phyloP scores from a whole-genome alignment of 2,797 vertebrate genomes.

The Sebastes taczanowskii region DNA sequence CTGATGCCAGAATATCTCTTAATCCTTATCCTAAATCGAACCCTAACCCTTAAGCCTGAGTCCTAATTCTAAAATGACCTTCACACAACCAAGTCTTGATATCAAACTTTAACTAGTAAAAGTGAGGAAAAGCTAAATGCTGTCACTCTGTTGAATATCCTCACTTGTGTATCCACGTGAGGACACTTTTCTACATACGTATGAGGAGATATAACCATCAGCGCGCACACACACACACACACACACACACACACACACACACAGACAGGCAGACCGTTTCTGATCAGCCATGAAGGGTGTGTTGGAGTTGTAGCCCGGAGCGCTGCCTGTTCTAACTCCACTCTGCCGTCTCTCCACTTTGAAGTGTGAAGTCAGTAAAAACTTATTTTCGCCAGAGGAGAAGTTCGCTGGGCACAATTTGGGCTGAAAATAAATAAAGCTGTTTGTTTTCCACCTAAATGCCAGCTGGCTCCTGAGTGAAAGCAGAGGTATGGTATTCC shows the following conservation, averaged over 20 bases:
- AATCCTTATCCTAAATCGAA: neutral
- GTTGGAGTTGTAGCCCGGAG: slow-evolving; percentile 39
- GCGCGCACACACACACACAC: neutral
- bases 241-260: slow-evolving; percentile 2
- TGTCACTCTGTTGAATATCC: neutral
- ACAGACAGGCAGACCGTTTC: neutral
- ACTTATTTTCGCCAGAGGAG: slow-evolving; percentile 33
- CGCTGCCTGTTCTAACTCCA: slow-evolving; percentile 41
- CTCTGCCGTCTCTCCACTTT: slow-evolving; percentile 42
- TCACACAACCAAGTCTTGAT: neutral
- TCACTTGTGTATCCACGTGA: neutral
- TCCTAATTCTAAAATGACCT: neutral
- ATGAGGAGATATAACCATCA: neutral
- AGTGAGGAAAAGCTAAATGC: neutral
- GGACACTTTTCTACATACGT: neutral
- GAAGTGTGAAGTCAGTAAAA: slow-evolving; percentile 55
- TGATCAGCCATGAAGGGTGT: slow-evolving; percentile 53
- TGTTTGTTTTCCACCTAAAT: slow-evolving; percentile 24
- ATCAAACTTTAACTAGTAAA: neutral
- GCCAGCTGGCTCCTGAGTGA: slow-evolving; percentile 9
- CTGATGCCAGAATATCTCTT: neutral
- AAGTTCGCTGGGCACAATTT: slow-evolving; percentile 33
- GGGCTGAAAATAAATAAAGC: slow-evolving; percentile 28
- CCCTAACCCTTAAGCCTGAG: neutral
- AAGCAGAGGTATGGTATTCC: neutral